Evolutionary conservation across 2,888 invertebrate species (phyloP), one percentile per base, ranked within the genome.

Genomic region (Mythimna ferrago): DNA sequence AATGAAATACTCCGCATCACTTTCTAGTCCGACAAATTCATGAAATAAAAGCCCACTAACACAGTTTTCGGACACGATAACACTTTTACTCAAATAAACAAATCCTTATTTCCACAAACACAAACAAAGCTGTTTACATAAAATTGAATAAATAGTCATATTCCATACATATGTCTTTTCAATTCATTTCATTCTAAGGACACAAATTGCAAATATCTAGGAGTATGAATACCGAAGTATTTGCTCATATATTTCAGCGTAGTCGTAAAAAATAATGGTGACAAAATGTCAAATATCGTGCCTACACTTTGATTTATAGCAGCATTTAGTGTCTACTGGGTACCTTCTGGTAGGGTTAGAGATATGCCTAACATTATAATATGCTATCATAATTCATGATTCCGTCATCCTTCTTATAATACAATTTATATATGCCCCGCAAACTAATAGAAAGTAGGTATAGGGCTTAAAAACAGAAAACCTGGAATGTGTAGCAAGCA

Each of bases 241-340:
- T 74, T 57, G 58, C 54, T 65, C 60, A 57, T 68, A 69, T 76
- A 69, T 72, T 57, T 38, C 60, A 66, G 35, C 66, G 57, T 48
- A 54, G 53, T 69, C 68, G 57, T 81, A 80, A 80, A 80, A 76
- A 80, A 66, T 80, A 80, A 80, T 76, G 70, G 69, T 73, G 80
- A 81, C 79, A 82, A 76, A 72, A 79, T 76, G 82, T 76, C 81
- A 82, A 82, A 82, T 82, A 80, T 76, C 69, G 73, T 81, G 61
- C 63, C 58, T 76, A 76, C 76, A 67, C 35, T 76, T 76, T 82
- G 80, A 82, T 82, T 82, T 82, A 82, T 80, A 60, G 62, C 53
- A 62, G 32, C 76, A 68, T 76, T 80, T 72, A 69, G 71, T 79
- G 62, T 73, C 48, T 80, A 16, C 58, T 78, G 57, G 66, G 56